Percentiles rank a stretch among this genome's conserved stretches.
phyloP scores from a whole-genome alignment of 2,113 vertebrate genomes.

The Neopipo cinnamomea region DNA sequence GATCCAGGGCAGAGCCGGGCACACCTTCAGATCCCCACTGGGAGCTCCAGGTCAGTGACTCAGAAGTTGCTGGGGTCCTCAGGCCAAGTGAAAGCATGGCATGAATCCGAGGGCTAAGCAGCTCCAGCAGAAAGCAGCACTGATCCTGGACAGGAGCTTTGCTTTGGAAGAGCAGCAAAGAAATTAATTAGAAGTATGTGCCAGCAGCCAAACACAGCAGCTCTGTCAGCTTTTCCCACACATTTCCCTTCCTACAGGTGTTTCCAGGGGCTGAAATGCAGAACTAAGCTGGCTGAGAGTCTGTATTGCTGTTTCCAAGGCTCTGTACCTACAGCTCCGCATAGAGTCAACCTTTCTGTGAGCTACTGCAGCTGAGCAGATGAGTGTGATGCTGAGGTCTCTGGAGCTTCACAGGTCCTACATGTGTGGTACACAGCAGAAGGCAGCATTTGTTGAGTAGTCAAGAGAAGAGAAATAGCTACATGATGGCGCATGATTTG shows the following conservation, averaged over 20 bases:
- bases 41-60: neutral
- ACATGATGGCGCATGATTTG: neutral
- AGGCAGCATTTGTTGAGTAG: neutral
- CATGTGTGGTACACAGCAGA: neutral
- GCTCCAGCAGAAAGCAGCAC: neutral
- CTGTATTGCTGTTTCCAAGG: neutral
- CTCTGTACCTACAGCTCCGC: neutral
- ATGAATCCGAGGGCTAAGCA: neutral
- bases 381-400: neutral
- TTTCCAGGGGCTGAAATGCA: neutral
- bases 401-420: neutral
- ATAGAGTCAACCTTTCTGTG: neutral
- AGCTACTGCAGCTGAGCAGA: neutral
- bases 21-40: neutral
- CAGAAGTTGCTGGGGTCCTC: neutral
- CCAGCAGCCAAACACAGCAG: conserved; percentile 3
- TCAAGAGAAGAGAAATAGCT: neutral
- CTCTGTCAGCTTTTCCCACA: neutral
- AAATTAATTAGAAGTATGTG: conserved; percentile 28
- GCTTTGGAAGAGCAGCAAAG: conserved; percentile 16
- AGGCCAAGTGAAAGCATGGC: neutral
- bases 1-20: neutral
- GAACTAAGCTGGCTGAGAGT: neutral
- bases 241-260: neutral
- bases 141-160: neutral